Conservation (phyloP, 2,888 invertebrate genomes). For the Gymnocheta viridis region DNA sequence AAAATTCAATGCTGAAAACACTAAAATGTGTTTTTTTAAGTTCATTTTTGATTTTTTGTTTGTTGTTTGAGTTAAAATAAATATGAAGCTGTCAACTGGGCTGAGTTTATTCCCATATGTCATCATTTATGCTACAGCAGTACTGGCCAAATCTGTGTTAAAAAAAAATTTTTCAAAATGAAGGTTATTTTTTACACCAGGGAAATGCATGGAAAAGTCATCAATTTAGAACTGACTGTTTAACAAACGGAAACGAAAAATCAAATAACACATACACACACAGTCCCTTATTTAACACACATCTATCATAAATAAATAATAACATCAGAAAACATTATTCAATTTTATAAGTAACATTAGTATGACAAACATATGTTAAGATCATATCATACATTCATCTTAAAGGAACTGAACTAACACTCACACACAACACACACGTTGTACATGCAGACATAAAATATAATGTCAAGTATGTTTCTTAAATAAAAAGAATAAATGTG, state of each 20-base stretch:
- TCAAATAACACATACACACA: constrained; percentile 12
- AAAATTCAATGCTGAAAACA: neutral
- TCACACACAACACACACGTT: neutral
- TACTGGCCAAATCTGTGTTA: constrained; percentile 36
- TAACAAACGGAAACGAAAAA: constrained; percentile 20
- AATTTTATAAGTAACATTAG: constrained; percentile 49
- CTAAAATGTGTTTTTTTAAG: neutral
- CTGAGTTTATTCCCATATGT: constrained; percentile 72
- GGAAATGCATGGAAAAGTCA: neutral
- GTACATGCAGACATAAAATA: too few species aligned
- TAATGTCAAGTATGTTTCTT: constrained; percentile 45
- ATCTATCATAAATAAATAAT: constrained; percentile 2
- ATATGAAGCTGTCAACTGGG: constrained; percentile 58
- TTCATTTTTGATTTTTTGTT: constrained; percentile 19
- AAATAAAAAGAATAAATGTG: neutral
- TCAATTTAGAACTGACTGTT: neutral
- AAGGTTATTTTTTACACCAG: neutral
- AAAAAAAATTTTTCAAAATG: neutral
- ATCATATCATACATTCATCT: constrained; percentile 58
- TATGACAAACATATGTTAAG: constrained; percentile 66
- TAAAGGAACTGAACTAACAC: constrained; percentile 10
- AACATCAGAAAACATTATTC: constrained; percentile 47
- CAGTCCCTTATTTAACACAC: constrained; percentile 16
- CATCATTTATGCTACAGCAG: constrained; percentile 73
- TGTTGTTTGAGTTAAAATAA: constrained; percentile 43